Evolutionary conservation across 1,140 invertebrate genomes (phyloP).

Genomic region (Drosophila sulfurigaster): DNA sequence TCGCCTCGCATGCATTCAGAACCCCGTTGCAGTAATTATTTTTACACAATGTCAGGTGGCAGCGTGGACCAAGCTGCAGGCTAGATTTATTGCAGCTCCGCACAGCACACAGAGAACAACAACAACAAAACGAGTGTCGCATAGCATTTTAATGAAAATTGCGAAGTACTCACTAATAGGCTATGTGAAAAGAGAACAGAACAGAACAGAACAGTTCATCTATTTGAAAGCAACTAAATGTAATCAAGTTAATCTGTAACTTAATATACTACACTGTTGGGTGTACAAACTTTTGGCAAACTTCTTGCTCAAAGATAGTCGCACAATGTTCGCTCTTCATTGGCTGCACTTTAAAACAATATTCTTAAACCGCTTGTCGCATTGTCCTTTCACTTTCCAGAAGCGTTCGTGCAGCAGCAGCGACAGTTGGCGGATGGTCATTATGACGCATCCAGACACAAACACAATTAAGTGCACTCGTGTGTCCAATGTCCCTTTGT

Average conservation of each 20-base stretch:
- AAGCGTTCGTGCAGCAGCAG: slow-evolving; percentile 18
- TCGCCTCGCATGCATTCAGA: slow-evolving; percentile 32
- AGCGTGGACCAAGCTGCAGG: slow-evolving; percentile 18
- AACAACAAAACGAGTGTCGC: not conserved
- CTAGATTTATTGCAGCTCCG: slow-evolving; percentile 47
- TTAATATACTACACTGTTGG: not conserved
- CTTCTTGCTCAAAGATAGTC: slow-evolving; percentile 9
- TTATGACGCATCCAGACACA: slow-evolving; percentile 54
- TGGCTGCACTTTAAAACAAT: slow-evolving; percentile 19
- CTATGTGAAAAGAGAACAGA: not conserved
- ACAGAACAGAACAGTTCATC: not conserved
- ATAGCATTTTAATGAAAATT: slow-evolving; percentile 33
- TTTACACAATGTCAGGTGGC: slow-evolving; percentile 46
- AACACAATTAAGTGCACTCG: slow-evolving; percentile 66
- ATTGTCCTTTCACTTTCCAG: slow-evolving; percentile 31
- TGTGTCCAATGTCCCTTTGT: slow-evolving; percentile 41
- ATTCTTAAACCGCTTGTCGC: slow-evolving; percentile 17
- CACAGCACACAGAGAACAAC: slow-evolving; percentile 2
- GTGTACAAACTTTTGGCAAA: not conserved
- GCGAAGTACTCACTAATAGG: slow-evolving; percentile 1
- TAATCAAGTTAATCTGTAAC: not conserved
- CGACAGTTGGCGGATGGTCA: slow-evolving; percentile 18
- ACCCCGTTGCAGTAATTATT: slow-evolving; percentile 43
- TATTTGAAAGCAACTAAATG: not conserved
- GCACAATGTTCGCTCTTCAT: not conserved